phyloP scores from a whole-genome alignment of 2,888 invertebrate genomes.

The Eupithecia pulchellata region DNA sequence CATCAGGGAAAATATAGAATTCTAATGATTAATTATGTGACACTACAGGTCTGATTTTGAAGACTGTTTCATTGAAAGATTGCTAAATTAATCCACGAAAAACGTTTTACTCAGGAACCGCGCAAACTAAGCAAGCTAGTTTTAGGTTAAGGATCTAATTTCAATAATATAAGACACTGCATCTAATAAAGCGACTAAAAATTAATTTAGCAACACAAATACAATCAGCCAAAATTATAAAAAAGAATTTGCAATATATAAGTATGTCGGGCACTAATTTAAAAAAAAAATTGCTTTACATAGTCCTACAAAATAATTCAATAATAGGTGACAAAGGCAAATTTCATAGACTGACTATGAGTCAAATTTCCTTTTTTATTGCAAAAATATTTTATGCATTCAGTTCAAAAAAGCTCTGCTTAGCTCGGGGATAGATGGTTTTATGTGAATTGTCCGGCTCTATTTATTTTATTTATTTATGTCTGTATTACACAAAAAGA shows the following conservation, averaged over 20 bases:
- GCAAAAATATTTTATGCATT: too few species aligned
- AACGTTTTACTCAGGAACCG: background rate
- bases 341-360: too few species aligned
- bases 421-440: too few species aligned
- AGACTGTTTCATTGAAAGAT: background rate
- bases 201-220: background rate
- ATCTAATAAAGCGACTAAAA: background rate
- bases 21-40: too few species aligned
- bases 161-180: background rate
- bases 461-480: too few species aligned
- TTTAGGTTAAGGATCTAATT: background rate
- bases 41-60: background rate
- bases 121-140: background rate
- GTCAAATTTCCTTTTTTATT: too few species aligned
- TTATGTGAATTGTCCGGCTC: too few species aligned
- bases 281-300: background rate
- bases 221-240: background rate
- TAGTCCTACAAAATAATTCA: background rate
- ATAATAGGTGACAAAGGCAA: too few species aligned
- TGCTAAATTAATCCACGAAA: background rate
- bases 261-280: background rate
- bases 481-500: background rate
- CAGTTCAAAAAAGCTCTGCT: too few species aligned
- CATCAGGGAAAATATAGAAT: too few species aligned
- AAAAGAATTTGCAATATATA: too few species aligned